Base-by-base conservation (phyloP, 2,888 invertebrate genomes). In the Nymphalis polychloros region DNA sequence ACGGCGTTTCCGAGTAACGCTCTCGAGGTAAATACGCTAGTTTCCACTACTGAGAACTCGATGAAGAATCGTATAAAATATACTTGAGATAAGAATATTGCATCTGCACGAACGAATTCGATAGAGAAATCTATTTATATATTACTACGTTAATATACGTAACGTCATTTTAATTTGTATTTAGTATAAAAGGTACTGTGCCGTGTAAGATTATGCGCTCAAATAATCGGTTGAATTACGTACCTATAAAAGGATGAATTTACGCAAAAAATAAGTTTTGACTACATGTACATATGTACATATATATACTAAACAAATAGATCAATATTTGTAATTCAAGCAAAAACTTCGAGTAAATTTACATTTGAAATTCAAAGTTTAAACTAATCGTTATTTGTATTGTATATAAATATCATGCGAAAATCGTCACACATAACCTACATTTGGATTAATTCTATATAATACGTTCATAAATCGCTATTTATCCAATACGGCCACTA, bases 11-110 rank as follows among this genome's bases (percentile, higher is more conserved):
- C 71, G 67, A 69, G 63, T 64, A 66, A 63, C 63, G 66, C 63
- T 68, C 63, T 53, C 69, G 72, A 66, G 76, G 76, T 76, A 64
- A 69, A 69, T 52, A 60, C 49, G 41, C 27, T 55, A 57, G 55
- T 16, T 57, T 47, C 61, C 53, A 35, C 31, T 67, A 67, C 66
- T n/a, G 55, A 67, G 66, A 67, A 67, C 31, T 27, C 60, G 52
- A 47, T 52, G 55, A 55, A 61, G 57, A 57, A 57, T 41, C 57
- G 41, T 66, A 61, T 61, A 35, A 47, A 61, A 55, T 47, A 1
- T 31, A 47, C 27, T 61, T 23, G 49, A 41, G 61, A 67, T 41
- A 61, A 55, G 49, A 23, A 47, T 27, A 35, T 35, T 49, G 55
- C 60, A 61, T 27, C 46, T 47, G 60, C 31, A 7, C 27, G 13